Base-by-base conservation (phyloP, 2,888 invertebrate species). In the Trisateles emortualis region DNA sequence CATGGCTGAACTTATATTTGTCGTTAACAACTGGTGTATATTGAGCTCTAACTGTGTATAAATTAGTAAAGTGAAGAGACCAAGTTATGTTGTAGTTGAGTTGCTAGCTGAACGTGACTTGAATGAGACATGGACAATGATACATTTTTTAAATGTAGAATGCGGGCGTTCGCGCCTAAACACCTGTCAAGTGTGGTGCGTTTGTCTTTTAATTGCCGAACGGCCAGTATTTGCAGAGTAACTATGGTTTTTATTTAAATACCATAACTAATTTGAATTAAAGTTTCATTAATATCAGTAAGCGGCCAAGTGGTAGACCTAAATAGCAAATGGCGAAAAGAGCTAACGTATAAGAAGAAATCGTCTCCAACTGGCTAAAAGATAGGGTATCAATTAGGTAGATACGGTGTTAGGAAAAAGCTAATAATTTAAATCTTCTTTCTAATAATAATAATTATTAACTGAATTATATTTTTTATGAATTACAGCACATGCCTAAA, bases 81-180 rank as follows among this genome's bases (percentile, higher is more conserved):
- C 74, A 65, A 26, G n/a, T 57, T 71, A 75, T 52, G 68, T 49
- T 74, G 79, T 81, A 43, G 44, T 26, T 13, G 32, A 65, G 58
- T 69, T 65, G 70, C 68, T 71, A 70, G 60, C 57, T 48, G 76
- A 72, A 86, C 87, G 87, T 87, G 87, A 86, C 81, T 53, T 52
- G 87, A 81, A 86, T 86, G 70, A 71, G 72, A 71, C 76, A 53
- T 46, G 8, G 53, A 67, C 59, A 52, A 60, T 59, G 72, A 74
- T 74, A 70, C 69, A 70, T 77, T 80, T 51, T 80, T 84, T 72
- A 64, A 81, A 81, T 81, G 77, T 74, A 79, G 83, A 82, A 86
- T 86, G 87, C 86, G 87, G 86, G 87, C 76, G 26, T 79, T 79
- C 72, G 78, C 83, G 84, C 79, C 79, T 77, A 76, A 79, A 79